phyloP scores from a whole-genome alignment of 2,113 vertebrate genomes.

The Patagioenas fasciata region DNA sequence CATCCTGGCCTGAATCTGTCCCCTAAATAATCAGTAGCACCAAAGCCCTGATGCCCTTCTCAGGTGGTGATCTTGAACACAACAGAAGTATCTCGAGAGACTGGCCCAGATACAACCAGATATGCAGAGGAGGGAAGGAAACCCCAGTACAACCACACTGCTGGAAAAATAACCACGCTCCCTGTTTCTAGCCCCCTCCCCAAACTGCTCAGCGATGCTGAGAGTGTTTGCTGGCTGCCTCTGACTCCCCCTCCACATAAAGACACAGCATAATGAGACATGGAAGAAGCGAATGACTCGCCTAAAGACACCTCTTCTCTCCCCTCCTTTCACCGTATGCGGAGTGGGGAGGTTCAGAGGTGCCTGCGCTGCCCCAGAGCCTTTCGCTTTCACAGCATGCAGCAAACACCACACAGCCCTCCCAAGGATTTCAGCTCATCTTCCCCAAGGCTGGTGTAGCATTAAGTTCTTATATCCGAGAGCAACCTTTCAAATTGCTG shows the following conservation, averaged over 20 bases:
- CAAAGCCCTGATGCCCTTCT: neutral
- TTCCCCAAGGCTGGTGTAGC: slow-evolving; percentile 56
- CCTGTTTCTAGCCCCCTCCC: neutral
- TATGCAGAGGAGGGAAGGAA: neutral
- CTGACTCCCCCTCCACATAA: neutral
- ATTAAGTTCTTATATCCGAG: slow-evolving; percentile 60
- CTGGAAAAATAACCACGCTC: rapidly evolving
- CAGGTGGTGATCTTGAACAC: neutral
- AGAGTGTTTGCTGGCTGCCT: neutral
- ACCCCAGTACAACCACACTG: neutral
- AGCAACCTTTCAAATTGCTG: slow-evolving; percentile 62
- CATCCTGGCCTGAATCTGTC: neutral
- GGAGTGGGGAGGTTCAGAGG: neutral
- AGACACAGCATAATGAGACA: neutral
- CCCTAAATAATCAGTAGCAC: neutral
- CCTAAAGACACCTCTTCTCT: neutral
- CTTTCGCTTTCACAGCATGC: neutral
- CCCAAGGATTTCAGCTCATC: slow-evolving; percentile 15
- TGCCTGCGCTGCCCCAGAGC: neutral
- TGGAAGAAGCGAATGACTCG: neutral
- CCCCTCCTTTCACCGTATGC: neutral
- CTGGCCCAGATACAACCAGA: neutral
- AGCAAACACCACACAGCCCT: neutral
- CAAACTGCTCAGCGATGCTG: neutral
- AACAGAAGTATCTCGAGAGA: neutral